Base-by-base conservation (phyloP, 2,797 vertebrate species). In the Muscicapa comitata region DNA sequence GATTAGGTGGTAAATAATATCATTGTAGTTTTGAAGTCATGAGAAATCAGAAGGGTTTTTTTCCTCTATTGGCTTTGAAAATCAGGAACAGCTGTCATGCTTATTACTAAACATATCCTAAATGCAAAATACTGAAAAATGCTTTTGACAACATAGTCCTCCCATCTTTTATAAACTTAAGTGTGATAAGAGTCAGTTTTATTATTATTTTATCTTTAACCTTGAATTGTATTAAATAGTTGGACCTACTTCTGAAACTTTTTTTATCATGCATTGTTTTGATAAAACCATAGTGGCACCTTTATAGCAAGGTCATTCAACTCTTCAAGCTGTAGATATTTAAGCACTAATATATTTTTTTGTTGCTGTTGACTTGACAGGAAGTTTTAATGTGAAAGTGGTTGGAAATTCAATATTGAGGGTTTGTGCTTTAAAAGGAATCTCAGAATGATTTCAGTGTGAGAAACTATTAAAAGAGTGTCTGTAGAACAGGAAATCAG, bases 151-250 rank as follows among this genome's bases (percentile, higher is more conserved):
- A 0, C 2, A 0, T 62, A n/a, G 68, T 55, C 29, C 38, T 86
- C 79, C n/a, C 9, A 6, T 72, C 70, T 78, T 72, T 83, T 71
- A 53, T 38, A 47, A 90, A 45, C 28, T 59, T 73, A 24, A 1
- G 4, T 20, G 6, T 80, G 45, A 19, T 89, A 82, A 74, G 28
- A 66, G 31, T 68, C 26, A 24, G 9, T 57, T 91, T 88, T 91
- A 42, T 63, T 90, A 74, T 85, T 57, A 2, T 26, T 75, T 89
- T 94, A 79, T 90, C 74, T 87, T 90, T 95, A 86, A 86, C 84
- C 66, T 93, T 90, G 62, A 74, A 43, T 67, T 85, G 50, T 47
- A 48, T 80, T 70, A 77, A 94, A 62, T 51, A 76, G 61, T 78
- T 93, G 71, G 74, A 94, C 47, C 76, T 86, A 70, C 33, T 91